A percentile compares a stretch with the other conserved stretches of the same genome.
Conservation (phyloP, 2,113 vertebrate genomes). For the Atrichornis clamosus region DNA sequence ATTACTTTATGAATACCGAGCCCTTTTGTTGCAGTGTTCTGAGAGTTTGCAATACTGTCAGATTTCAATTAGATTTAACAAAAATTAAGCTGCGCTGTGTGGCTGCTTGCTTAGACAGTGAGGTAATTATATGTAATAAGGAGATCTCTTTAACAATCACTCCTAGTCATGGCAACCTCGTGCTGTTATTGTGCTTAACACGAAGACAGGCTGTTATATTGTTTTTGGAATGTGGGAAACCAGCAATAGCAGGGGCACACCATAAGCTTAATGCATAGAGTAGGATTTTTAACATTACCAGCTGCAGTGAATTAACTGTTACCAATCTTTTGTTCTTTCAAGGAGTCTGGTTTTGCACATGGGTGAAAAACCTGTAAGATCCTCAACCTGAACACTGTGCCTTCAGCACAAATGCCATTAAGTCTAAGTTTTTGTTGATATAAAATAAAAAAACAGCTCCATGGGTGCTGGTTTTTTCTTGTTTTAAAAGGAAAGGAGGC, state of each 20-base stretch:
- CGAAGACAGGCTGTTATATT: constrained; percentile 35
- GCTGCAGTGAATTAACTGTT: constrained; percentile 6
- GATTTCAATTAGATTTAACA: constrained; percentile 64
- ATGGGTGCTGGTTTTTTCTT: neutral
- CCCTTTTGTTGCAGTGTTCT: constrained; percentile 54
- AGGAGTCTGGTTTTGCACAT: neutral
- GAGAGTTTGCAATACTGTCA: constrained; percentile 47
- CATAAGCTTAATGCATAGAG: neutral
- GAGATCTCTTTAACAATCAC: constrained; percentile 44
- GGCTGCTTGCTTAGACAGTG: constrained; percentile 70
- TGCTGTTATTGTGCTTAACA: constrained; percentile 21
- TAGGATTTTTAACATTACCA: constrained; percentile 34
- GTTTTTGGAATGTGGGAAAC: constrained; percentile 55
- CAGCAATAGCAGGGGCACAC: constrained; percentile 24
- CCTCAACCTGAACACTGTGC: neutral
- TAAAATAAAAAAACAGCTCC: neutral
- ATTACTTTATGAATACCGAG: constrained; percentile 65
- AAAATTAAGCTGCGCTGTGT: constrained; percentile 58
- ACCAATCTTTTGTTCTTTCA: neutral
- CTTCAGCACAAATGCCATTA: neutral
- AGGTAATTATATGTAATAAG: constrained; percentile 57
- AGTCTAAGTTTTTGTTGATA: neutral
- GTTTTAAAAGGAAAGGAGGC: neutral
- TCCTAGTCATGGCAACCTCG: constrained; percentile 53
- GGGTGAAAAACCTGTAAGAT: neutral